These are phyloP conservation scores for Hermaeophaga mercurialis DNA, from an alignment of 2,888 invertebrate species.

Conservation along the genomic window DNA sequence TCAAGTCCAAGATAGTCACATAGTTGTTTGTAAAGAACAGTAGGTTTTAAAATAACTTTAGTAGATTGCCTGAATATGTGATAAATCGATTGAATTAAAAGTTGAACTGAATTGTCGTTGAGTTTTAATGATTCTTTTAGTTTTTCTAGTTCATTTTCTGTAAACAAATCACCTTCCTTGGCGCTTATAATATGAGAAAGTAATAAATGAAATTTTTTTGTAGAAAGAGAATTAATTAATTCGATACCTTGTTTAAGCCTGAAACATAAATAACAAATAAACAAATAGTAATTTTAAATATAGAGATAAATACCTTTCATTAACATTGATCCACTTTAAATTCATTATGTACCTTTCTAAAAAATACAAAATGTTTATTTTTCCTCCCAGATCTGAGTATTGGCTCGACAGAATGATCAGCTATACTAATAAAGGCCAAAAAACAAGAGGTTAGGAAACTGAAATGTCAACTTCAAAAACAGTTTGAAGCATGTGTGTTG, in stretches of 20 bases:
- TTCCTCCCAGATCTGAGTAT: too few species aligned
- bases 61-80: conserved; percentile 60
- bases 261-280: neutral
- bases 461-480: neutral
- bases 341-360: conserved; percentile 33
- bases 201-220: conserved; percentile 44
- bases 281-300: too few species aligned
- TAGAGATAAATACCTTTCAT: conserved; percentile 38
- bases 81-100: conserved; percentile 47
- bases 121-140: conserved; percentile 46
- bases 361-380: too few species aligned
- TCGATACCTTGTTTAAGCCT: conserved; percentile 49
- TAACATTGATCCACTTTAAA: conserved; percentile 43
- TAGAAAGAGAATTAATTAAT: conserved; percentile 47
- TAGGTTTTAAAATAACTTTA: conserved; percentile 62
- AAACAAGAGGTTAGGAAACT: neutral
- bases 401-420: too few species aligned
- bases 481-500: conserved; percentile 1
- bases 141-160: conserved; percentile 45
- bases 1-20: conserved; percentile 59
- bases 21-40: conserved; percentile 60
- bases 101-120: conserved; percentile 39
- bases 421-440: too few species aligned
- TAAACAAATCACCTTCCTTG: conserved; percentile 41
- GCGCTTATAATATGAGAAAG: conserved; percentile 44